A percentile compares a stretch with the other conserved stretches of the same genome.
Evolutionary conservation across 53 echinoderm and acorn worm species (phyloP).

Genomic region (Temnopleurus reevesii): DNA sequence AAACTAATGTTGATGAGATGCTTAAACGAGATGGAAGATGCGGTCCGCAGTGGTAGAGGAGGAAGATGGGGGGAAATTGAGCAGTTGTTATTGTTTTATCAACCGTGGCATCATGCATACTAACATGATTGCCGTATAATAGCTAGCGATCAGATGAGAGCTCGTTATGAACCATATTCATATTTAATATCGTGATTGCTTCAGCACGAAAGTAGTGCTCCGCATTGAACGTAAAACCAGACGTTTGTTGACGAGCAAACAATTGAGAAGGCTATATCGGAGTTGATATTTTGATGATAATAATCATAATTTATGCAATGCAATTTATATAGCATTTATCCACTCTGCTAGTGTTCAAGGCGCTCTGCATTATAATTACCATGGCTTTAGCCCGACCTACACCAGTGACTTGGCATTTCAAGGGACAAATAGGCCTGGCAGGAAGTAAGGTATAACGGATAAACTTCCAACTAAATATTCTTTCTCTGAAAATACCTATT

Average conservation of each 20-base stretch:
- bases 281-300: too few species aligned
- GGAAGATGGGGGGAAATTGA: neutral
- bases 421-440: too few species aligned
- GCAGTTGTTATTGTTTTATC: neutral
- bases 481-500: neutral
- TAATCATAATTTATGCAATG: neutral
- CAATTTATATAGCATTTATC: neutral
- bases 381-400: too few species aligned
- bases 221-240: neutral
- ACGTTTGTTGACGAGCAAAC: too few species aligned
- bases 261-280: too few species aligned
- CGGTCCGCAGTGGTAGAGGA: neutral
- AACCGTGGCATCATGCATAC: neutral
- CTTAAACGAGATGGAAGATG: neutral
- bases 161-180: neutral
- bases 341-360: too few species aligned
- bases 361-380: too few species aligned
- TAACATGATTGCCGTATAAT: constrained; percentile 6
- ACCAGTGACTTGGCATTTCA: too few species aligned
- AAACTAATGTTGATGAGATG: constrained; percentile 5
- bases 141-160: neutral
- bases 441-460: too few species aligned
- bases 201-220: neutral
- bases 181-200: neutral
- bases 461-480: neutral